Base-by-base conservation (phyloP, 2,888 invertebrate genomes). In the Epirrhoe alternata region DNA sequence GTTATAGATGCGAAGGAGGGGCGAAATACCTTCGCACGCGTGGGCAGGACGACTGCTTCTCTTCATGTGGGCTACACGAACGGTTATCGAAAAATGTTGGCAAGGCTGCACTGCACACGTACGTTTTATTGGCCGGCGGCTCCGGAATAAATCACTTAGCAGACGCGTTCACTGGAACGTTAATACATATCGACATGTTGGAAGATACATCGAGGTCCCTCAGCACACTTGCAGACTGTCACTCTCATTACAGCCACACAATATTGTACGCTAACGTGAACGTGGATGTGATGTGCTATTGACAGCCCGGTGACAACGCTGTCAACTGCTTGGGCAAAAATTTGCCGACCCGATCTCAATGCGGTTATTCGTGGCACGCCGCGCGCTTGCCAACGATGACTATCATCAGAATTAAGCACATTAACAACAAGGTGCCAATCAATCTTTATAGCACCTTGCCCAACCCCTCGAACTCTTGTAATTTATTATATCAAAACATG, bases 371-470 rank as follows among this genome's bases (percentile, higher is more conserved):
- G 73, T 72, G 72, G 70, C 71, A 68, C 67, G 64, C 61, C 67
- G 52, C 65, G 56, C 56, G 61, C 61, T 73, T 86, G 88, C 88
- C 88, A 88, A 86, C 79, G 78, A 82, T 84, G 82, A 81, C 83
- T 84, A 84, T 79, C 83, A 79, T 77, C 78, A 82, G 81, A 85
- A 80, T 79, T 80, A 81, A 83, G 77, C 74, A 69, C 80, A 84
- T 84, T 79, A 82, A 79, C 82, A 83, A 79, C 73, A 77, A 77
- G 75, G 74, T 86, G 85, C 86, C 87, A 86, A 90, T 89, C 87
- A 84, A 86, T 88, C 86, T 84, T 79, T 84, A 77, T 73, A 79
- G 84, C 77, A 74, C 72, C 78, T 87, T 86, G 82, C 79, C 81
- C 83, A 85, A 86, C 77, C 78, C 75, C 82, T 85, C 86, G 80